Base-by-base conservation (phyloP, 2,888 invertebrate genomes). In the Luffia ferchaultella region DNA sequence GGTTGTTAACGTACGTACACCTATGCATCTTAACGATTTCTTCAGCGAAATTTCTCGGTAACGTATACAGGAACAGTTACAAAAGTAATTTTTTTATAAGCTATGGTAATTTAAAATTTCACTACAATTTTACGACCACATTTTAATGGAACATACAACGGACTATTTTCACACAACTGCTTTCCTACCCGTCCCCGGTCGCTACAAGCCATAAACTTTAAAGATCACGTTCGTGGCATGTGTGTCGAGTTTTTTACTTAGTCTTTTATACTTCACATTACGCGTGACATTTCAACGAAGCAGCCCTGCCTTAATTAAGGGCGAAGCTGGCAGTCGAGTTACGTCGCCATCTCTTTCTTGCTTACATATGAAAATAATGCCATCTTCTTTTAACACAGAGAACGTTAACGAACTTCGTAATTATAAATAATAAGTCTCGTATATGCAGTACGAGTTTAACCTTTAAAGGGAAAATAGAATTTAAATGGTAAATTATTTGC, bases 221-320 rank as follows among this genome's bases (percentile, higher is more conserved):
- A 50, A 54, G 57, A 57, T 58, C 59, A 60, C 58, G 61, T 59
- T 50, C 53, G 49, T 46, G 52, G 50, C 49, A 63, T 60, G 61
- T 63, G 62, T 55, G 62, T 55, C 51, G 49, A 59, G 54, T 67
- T 76, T 75, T 74, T 73, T 62, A 61, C 52, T 52, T 51, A 56
- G 55, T 57, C 55, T 65, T 64, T 12, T 65, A 64, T 64, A 63
- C 58, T 57, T 53, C 60, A 64, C 63, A 65, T 71, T 65, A 63
- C 60, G 62, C 63, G 62, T 73, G 75, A 70, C 74, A 79, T 78
- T 77, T 75, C 65, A 76, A 73, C 70, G 65, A 17, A 62, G 60
- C 64, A 62, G 62, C 65, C 63, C 60, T 58, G 58, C 61, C 59
- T 60, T 72, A 71, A 76, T 75, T 74, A 66, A 58, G 57, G 57